Evolutionary conservation across 2,797 vertebrate genomes (phyloP), one percentile per base, ranked within the genome.

Genomic region (Coendou prehensilis): DNA sequence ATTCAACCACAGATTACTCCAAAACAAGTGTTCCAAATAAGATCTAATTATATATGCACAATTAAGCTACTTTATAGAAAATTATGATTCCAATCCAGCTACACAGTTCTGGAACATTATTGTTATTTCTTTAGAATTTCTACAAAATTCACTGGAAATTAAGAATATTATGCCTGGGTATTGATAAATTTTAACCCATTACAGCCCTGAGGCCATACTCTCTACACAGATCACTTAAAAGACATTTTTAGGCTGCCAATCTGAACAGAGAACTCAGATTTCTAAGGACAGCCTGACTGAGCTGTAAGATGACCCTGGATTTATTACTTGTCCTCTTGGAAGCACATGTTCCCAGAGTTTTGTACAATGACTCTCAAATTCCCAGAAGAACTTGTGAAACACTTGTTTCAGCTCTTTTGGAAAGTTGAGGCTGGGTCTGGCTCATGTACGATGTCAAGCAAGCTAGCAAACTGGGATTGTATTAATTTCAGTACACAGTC

Each of bases 11-110:
- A 88, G 59, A 91, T 93, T 82, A 93, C 52, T 83, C 37, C 30
- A 89, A 92, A 96, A 87, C 88, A 88, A 97, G 8, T 56, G 22
- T 90, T 85, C 50, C 50, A 79, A 95, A 97, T 76, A 94, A 20
- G 26, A 93, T 91, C 45, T 94, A 86, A 96, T 87, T 87, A 93
- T 82, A 89, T 78, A 89, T 90, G 71, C 54, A 94, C 76, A 95
- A 95, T 94, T 96, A 87, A 83, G 69, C 56, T 88, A 57, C 87
- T 95, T 91, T 76, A 94, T 91, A 84, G 80, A 89, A 94, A 89
- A 92, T 91, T 95, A 88, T 79, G n/a, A 97, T 95, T 92, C 75
- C 1, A 92, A 95, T 90, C 90, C 67, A 93, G 79, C 30, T 93
- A 95, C 45, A 90, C 61, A 82, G 81, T 97, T 90, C 88, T 61